A percentile compares a stretch with the other conserved stretches of the same genome.
Evolutionary conservation across 2,888 invertebrate species (phyloP).

Genomic region (Sussaba pulchella): DNA sequence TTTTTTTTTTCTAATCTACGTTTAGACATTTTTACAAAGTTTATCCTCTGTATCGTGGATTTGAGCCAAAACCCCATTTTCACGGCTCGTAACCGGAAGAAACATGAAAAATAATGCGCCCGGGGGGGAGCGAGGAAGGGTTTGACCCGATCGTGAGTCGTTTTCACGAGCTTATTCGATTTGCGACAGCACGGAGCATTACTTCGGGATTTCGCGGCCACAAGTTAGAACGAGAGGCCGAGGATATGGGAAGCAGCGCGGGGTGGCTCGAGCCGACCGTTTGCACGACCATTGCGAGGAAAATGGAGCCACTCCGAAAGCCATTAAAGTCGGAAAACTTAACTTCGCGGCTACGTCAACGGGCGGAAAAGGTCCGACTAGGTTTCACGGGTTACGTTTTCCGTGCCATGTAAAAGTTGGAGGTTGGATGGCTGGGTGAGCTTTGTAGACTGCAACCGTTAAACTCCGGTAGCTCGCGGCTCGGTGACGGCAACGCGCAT

Average conservation of each 20-base stretch:
- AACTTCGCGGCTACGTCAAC: conserved; percentile 61
- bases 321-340: conserved; percentile 68
- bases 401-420: conserved; percentile 10
- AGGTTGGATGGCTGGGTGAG: neutral
- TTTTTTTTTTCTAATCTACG: too few species aligned
- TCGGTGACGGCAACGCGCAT: conserved; percentile 9
- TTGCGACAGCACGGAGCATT: neutral
- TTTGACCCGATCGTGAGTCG: neutral
- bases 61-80: too few species aligned
- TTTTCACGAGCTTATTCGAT: conserved; percentile 22
- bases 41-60: too few species aligned
- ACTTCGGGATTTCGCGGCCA: conserved; percentile 20
- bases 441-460: conserved; percentile 22
- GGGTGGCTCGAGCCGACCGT: conserved; percentile 16
- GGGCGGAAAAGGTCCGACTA: conserved; percentile 20
- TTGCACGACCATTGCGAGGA: conserved; percentile 46
- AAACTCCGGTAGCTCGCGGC: conserved; percentile 4
- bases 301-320: conserved; percentile 65
- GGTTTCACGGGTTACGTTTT: conserved; percentile 26
- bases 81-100: too few species aligned
- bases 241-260: neutral
- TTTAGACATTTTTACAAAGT: too few species aligned
- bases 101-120: too few species aligned
- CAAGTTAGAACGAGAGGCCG: conserved; percentile 5
- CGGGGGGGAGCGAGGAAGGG: neutral